Evolutionary conservation across 2,113 vertebrate genomes (phyloP), one percentile per base, ranked within the genome.

Genomic region (Platysternon megacephalum): DNA sequence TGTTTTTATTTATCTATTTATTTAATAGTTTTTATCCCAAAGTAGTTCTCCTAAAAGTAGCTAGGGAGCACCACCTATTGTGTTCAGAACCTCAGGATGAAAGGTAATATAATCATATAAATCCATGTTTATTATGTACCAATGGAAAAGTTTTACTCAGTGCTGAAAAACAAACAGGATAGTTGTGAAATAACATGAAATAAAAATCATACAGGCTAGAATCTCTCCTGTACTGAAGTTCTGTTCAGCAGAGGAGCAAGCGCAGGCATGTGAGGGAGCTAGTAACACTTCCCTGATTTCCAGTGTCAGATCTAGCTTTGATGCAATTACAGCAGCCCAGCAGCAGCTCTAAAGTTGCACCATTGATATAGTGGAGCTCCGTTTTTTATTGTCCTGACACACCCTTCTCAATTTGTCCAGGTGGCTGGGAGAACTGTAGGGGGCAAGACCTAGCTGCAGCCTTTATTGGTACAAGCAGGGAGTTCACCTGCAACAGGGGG

Each of bases 91-190:
- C 35, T 72, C 91, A n/a, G 51, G n/a, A 87, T 72, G 91, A 88
- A 96, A 89, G 48, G 44, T 49, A 13, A 49, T 14, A 49, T 49
- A 42, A 16, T 96, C 81, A 74, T 97, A 95, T 86, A 97, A 97
- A 97, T 83, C 46, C 65, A 85, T 87, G 95, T 95, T 97, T 95
- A 92, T 93, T 94, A 88, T 74, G 53, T 94, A 97, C 92, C 93
- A 98, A 95, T 94, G 80, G 52, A 58, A 96, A 68, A 85, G 89
- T 97, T 97, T 96, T 95, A 89, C 93, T 91, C 91, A 86, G 78
- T 94, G 91, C 86, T 96, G 88, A 74, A 79, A 97, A 95, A 90
- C n/a, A 89, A 51, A 93, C 68, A 79, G 55, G 61, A 10, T 19
- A 76, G 61, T 95, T 88, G 84, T 88, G 88, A 92, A 91, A 92